Evolutionary conservation across 2,797 vertebrate species (phyloP).

Genomic region (Melanotaenia maccullochi): DNA sequence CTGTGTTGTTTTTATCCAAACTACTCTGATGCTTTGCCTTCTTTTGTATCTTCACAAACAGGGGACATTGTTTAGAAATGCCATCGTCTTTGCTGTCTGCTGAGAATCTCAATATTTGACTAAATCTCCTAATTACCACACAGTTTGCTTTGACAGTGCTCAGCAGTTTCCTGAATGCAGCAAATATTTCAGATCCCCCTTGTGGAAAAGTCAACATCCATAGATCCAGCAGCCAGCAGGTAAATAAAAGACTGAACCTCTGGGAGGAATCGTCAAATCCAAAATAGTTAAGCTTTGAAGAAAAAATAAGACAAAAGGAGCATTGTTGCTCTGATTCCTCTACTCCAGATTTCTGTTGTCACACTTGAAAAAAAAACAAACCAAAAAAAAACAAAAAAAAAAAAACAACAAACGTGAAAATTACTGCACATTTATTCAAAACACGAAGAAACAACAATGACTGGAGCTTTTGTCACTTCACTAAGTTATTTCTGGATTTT

Average conservation of each 20-base stretch:
- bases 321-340: not conserved
- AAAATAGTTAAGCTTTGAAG: slow-evolving; percentile 31
- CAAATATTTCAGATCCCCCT: slow-evolving; percentile 49
- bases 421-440: not conserved
- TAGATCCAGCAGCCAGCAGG: slow-evolving; percentile 21
- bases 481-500: not conserved
- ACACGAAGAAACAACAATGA: not conserved
- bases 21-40: slow-evolving; percentile 71
- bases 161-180: slow-evolving; percentile 56
- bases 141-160: slow-evolving; percentile 63
- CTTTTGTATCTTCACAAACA: slow-evolving; percentile 70
- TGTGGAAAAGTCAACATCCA: slow-evolving; percentile 34
- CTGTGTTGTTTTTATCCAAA: slow-evolving; percentile 76
- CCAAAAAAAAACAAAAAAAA: too few species aligned
- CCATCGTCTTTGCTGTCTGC: slow-evolving; percentile 67
- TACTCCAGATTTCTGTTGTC: not conserved
- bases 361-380: not conserved
- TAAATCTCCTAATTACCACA: slow-evolving; percentile 68
- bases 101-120: slow-evolving; percentile 62
- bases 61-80: slow-evolving; percentile 71
- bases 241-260: slow-evolving; percentile 23
- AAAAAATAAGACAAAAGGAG: slow-evolving; percentile 1
- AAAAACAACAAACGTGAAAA: not conserved
- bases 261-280: slow-evolving; percentile 28
- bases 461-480: not conserved